Base-by-base conservation (phyloP, 2,888 invertebrate species). In the Zelleria hepariella region DNA sequence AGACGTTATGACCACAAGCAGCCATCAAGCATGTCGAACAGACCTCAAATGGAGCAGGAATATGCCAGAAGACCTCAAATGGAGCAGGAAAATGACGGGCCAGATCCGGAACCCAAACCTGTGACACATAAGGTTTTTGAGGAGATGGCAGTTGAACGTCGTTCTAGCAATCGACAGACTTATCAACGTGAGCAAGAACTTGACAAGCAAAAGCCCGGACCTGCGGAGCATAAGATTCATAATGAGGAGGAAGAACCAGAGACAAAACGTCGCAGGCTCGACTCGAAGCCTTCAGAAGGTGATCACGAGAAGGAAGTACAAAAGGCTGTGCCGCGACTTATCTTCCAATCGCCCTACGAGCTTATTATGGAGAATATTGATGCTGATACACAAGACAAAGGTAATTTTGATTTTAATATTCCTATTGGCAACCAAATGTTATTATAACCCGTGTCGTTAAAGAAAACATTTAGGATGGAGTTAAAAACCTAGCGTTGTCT, bases 201-300 rank as follows among this genome's bases (percentile, higher is more conserved):
- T 32, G 32, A 32, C 32, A 4, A 32, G 10, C 10, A 10, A 15
- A 10, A 20, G 7, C 18, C n/a, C 59, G 65, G 71, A 59, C 24
- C 66, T 42, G 60, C 59, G 1, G 80, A 78, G 71, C 72, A 76
- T 65, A 80, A 69, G 66, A 62, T 70, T 18, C 61, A 63, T 56
- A 68, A 67, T 66, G 74, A 75, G 55, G 62, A 67, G 64, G 77
- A 80, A 47, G 80, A 78, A 62, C 77, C 78, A 27, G 63, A 56
- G 25, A 63, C 57, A 61, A 86, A 86, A 68, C 49, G 49, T 18
- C 49, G 49, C 7, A 20, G 49, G 18, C 7, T 21, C 18, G 49
- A 49, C 10, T 49, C 49, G 10, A 10, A 3, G 21, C 3, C 3
- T 20, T 4, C 5, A 18, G 49, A 49, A 18, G 49, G 18, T 42